A percentile compares a stretch with the other conserved stretches of the same genome.
These are phyloP conservation scores for Rhynchotus rufescens DNA, from an alignment of 2,797 vertebrate species.

Conservation along the genomic window DNA sequence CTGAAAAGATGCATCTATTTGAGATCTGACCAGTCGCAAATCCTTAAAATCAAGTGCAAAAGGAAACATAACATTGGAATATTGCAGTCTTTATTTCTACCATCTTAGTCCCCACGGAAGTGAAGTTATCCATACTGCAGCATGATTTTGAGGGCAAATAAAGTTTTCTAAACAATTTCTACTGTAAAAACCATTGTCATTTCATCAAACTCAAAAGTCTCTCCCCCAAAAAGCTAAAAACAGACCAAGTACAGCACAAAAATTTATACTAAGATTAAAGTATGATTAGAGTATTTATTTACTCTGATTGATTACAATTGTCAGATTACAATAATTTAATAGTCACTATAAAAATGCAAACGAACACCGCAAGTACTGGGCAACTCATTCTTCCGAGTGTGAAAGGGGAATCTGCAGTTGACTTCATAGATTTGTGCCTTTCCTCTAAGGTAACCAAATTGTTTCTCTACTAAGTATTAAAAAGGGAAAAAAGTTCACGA, in stretches of 20 bases:
- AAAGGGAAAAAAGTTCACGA: no score
- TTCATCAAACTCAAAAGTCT: accelerated
- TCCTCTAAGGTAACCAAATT: not conserved
- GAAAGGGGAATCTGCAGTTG: not conserved
- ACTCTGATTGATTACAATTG: not conserved
- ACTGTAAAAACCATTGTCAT: accelerated
- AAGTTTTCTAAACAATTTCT: not conserved
- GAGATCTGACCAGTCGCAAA: not conserved
- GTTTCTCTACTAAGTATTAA: accelerated
- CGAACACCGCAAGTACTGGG: no score
- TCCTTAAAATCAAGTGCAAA: not conserved
- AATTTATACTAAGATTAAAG: not conserved
- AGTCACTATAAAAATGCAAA: not conserved
- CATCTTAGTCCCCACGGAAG: not conserved
- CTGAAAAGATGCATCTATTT: not conserved
- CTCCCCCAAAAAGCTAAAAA: accelerated
- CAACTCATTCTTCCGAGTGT: not conserved
- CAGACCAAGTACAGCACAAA: not conserved
- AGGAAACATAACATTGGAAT: not conserved
- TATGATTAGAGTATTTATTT: not conserved
- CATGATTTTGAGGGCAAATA: not conserved
- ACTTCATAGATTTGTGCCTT: not conserved
- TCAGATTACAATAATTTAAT: not conserved
- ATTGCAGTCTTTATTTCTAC: not conserved
- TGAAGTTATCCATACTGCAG: not conserved